Percentiles rank a stretch among this genome's conserved stretches.
Evolutionary conservation across 2,888 invertebrate genomes (phyloP).

Genomic region (Hirtodrosophila histrioides): DNA sequence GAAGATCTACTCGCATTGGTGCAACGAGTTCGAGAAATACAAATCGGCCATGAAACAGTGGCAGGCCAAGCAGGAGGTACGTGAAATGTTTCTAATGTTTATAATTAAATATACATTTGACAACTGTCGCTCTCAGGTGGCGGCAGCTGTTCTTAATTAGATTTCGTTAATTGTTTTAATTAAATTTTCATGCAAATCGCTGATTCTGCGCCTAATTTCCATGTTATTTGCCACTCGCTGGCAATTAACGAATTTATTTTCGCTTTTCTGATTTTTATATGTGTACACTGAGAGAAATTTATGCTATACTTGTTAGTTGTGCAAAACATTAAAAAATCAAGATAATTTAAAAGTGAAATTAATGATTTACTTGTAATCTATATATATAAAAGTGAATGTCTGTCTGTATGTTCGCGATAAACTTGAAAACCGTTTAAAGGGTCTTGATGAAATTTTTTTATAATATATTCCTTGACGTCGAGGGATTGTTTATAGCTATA

Average conservation of each 20-base stretch:
- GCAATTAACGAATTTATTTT: conserved; percentile 64
- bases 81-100: conserved; percentile 18
- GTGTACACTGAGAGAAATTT: no score
- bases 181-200: conserved; percentile 74
- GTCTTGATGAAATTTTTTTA: no score
- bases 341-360: no score
- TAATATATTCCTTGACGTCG: no score
- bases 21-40: conserved; percentile 98
- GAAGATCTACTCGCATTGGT: conserved; percentile 98
- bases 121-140: conserved; percentile 14
- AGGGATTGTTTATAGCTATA: no score
- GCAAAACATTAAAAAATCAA: no score
- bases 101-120: conserved; percentile 39
- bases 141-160: conserved; percentile 40
- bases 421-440: no score
- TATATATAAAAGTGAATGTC: no score
- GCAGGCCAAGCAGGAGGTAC: conserved; percentile 96
- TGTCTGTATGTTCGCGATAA: no score
- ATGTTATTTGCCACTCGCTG: conserved; percentile 52
- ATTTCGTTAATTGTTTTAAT: conserved; percentile 80
- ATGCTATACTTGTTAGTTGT: no score
- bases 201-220: conserved; percentile 49
- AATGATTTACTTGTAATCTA: no score
- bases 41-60: conserved; percentile 98
- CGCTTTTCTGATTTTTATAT: conserved; percentile 16